These are phyloP conservation scores for Halyomorpha halys DNA, from an alignment of 1,140 invertebrate species.

Conservation along the genomic window DNA sequence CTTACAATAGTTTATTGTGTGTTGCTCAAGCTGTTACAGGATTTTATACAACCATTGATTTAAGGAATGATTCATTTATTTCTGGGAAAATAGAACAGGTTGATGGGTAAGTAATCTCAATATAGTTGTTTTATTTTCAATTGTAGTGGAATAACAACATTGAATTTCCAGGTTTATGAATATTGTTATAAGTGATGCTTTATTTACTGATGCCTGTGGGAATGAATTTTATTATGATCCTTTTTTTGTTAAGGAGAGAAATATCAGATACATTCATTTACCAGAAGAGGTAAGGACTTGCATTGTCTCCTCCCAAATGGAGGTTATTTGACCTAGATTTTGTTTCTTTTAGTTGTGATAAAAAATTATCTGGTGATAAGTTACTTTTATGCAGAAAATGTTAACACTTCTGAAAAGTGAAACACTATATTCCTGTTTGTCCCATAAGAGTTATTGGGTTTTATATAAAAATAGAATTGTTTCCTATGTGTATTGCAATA, in stretches of 20 bases:
- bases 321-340: conserved; percentile 15
- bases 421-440: no score
- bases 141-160: not conserved
- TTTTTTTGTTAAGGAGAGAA: conserved; percentile 22
- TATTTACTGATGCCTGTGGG: conserved; percentile 22
- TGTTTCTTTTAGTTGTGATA: no score
- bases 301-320: not conserved
- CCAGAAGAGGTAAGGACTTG: conserved; percentile 23
- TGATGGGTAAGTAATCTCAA: conserved; percentile 42
- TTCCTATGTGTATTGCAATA: no score
- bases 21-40: conserved; percentile 51
- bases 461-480: no score
- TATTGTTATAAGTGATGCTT: conserved; percentile 20
- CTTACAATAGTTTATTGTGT: conserved; percentile 43
- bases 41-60: conserved; percentile 51
- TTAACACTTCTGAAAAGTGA: no score
- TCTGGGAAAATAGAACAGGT: conserved; percentile 45
- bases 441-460: no score
- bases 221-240: conserved; percentile 22
- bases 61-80: conserved; percentile 50
- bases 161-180: conserved; percentile 25
- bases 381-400: no score
- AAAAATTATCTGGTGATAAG: no score
- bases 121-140: not conserved
- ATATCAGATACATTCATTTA: conserved; percentile 25